Evolutionary conservation across 2,797 vertebrate species (phyloP).

Genomic region (Tangara arthus): DNA sequence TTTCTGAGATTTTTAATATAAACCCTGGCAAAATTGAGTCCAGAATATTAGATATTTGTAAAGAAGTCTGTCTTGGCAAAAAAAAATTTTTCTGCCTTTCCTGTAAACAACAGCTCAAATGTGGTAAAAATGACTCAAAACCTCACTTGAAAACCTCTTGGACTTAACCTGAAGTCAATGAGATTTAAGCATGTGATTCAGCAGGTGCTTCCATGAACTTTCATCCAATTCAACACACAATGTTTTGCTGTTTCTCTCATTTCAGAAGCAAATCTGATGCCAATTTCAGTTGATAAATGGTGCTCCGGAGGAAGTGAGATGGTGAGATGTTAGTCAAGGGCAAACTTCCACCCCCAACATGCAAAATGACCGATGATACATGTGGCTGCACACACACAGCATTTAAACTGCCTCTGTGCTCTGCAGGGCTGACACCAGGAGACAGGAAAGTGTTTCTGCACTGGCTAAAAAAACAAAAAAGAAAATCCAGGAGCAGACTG

Average conservation of each 20-base stretch:
- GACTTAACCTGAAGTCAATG: neutral
- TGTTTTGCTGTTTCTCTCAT: neutral
- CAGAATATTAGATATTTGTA: neutral
- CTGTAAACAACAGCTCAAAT: neutral
- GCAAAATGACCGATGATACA: neutral
- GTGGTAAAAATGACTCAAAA: neutral
- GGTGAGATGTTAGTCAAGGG: neutral
- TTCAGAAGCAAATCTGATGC: neutral
- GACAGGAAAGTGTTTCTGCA: neutral
- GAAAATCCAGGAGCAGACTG: neutral
- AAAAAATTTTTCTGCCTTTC: neutral
- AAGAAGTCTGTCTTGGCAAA: accelerated
- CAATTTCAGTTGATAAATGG: neutral
- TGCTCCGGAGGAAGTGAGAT: neutral
- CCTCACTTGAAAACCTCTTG: neutral
- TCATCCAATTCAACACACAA: neutral
- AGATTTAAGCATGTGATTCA: neutral
- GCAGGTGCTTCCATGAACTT: neutral
- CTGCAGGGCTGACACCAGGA: neutral
- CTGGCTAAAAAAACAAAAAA: neutral
- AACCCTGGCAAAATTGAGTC: neutral
- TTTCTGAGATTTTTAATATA: neutral
- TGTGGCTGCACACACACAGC: neutral
- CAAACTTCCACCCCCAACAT: neutral
- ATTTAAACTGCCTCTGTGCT: neutral